Conservation (phyloP, 2,797 vertebrate species). For the Cichlasoma orientale region DNA sequence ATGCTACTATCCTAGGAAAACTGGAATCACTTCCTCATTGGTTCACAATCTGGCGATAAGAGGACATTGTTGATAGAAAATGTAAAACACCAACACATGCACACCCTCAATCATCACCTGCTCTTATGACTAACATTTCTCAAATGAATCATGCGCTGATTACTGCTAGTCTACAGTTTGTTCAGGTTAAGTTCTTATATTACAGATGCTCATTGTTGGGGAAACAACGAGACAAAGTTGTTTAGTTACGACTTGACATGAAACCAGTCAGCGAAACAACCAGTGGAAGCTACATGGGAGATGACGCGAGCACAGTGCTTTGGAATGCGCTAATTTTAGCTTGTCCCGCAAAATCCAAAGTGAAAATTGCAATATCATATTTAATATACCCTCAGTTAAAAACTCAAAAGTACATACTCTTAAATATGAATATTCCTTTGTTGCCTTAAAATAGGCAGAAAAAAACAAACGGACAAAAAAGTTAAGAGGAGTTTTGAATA, state of each 20-base stretch:
- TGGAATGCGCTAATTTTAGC: background rate
- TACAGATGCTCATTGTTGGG: background rate
- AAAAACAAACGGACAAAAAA: background rate
- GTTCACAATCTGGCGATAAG: background rate
- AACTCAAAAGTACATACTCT: background rate
- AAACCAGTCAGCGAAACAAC: constrained; percentile 7
- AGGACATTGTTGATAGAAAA: background rate
- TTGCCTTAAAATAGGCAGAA: constrained; percentile 1
- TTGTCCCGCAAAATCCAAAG: background rate
- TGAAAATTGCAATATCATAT: background rate
- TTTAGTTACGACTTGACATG: constrained; percentile 3
- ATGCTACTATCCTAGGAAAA: background rate
- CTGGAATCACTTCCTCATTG: background rate
- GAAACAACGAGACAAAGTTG: constrained; percentile 20
- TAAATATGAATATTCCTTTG: background rate
- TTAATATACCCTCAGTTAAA: background rate
- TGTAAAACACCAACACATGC: constrained; percentile 1
- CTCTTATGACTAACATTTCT: background rate
- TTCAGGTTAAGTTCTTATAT: background rate
- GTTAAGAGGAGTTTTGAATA: constrained; percentile 17
- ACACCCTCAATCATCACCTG: background rate
- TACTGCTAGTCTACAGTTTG: background rate
- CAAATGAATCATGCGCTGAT: constrained; percentile 11
- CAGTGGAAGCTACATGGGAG: background rate
- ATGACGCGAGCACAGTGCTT: background rate